Evolutionary conservation across 1,140 invertebrate genomes (phyloP).

Genomic region (Drosophila mojavensis): DNA sequence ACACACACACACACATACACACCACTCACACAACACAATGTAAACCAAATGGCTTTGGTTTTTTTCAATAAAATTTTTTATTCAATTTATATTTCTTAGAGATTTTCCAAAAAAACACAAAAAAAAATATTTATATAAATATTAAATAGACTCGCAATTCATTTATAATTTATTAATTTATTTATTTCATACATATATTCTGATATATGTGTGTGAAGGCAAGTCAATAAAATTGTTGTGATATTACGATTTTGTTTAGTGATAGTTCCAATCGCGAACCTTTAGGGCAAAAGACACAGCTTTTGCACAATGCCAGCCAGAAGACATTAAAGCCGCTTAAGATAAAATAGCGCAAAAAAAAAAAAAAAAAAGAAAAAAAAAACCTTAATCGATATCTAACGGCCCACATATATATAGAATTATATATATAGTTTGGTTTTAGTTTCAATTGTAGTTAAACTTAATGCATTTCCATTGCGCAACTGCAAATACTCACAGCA

Average conservation of each 20-base stretch:
- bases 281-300: constrained; percentile 25
- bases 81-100: constrained; percentile 66
- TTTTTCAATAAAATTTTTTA: constrained; percentile 59
- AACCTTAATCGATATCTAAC: constrained; percentile 19
- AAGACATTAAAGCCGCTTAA: constrained; percentile 53
- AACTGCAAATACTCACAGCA: constrained; percentile 44
- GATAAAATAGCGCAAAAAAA: constrained; percentile 11
- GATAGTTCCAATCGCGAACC: constrained; percentile 58
- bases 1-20: constrained; percentile 34
- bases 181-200: constrained; percentile 17
- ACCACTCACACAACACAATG: constrained; percentile 48
- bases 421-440: constrained; percentile 30
- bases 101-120: constrained; percentile 29
- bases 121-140: constrained; percentile 1
- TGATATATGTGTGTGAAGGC: neutral
- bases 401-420: neutral
- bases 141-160: constrained; percentile 25
- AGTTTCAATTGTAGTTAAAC: constrained; percentile 36
- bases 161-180: constrained; percentile 59
- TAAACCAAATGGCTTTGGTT: constrained; percentile 58
- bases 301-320: constrained; percentile 35
- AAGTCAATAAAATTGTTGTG: constrained; percentile 60
- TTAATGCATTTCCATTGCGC: constrained; percentile 42
- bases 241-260: constrained; percentile 67
- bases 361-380: constrained; percentile 33